phyloP scores from a whole-genome alignment of 1,140 invertebrate genomes.

The Trachelipus rathkii region DNA sequence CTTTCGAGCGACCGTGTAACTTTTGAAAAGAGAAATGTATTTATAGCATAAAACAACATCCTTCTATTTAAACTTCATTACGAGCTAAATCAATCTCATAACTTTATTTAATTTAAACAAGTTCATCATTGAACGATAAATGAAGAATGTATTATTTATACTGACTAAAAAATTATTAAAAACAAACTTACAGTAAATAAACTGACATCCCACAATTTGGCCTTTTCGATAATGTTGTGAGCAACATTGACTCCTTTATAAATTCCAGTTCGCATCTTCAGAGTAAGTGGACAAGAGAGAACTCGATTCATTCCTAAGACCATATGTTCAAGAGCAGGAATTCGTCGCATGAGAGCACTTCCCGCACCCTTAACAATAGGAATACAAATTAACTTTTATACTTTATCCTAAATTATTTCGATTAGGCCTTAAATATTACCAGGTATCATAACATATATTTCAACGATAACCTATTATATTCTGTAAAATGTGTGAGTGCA shows the following conservation, averaged over 20 bases:
- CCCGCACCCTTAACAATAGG: constrained; percentile 66
- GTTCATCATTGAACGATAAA: no score
- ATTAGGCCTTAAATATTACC: no score
- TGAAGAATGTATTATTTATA: no score
- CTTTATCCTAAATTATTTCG: no score
- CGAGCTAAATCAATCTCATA: no score
- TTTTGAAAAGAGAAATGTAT: constrained; percentile 46
- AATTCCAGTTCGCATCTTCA: constrained; percentile 95
- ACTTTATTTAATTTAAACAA: no score
- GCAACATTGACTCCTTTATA: constrained; percentile 82
- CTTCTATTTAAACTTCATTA: no score
- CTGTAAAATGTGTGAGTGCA: no score
- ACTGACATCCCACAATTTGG: constrained; percentile 75
- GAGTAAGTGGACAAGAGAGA: constrained; percentile 73
- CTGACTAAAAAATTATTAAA: no score
- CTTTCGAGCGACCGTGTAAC: constrained; percentile 82
- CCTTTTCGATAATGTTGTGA: constrained; percentile 75
- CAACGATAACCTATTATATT: no score
- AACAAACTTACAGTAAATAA: constrained; percentile 66
- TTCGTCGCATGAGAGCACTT: constrained; percentile 75
- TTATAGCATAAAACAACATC: background rate
- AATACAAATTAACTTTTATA: no score
- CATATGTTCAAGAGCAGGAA: constrained; percentile 72
- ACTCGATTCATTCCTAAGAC: constrained; percentile 71
- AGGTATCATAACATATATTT: no score